Evolutionary conservation across 2,797 vertebrate species (phyloP), one percentile per base, ranked within the genome.

Genomic region (Intellagama lesueurii): DNA sequence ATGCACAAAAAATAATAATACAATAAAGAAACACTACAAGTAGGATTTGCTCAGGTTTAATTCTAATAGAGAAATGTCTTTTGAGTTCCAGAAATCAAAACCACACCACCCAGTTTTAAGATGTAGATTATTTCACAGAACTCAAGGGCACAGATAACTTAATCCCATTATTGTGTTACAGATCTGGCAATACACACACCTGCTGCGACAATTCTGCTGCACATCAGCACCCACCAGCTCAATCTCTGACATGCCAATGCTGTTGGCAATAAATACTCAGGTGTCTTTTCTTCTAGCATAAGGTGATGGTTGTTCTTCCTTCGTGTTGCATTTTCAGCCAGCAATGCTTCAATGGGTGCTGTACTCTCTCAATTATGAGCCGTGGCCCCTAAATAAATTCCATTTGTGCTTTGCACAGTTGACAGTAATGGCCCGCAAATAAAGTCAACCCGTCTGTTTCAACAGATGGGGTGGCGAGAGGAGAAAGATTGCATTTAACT

Each of bases 341-440:
- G 0, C 1, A 49, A 86, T 0, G 28, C 91, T 88, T 89, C 90
- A 70, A 30, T 88, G 87, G 83, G 93, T 56, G 7, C 92, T 93
- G 87, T 95, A 91, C 93, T 93, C 68, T 52, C 91, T 93, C 93
- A 44, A 32, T 92, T 92, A 85, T 30, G 22, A 93, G 69, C 92
- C 44, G 88, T 89, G 93, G 56, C 91, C 89, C 94, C 80, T 24
- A 92, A 93, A 95, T 96, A 96, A 97, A 96, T 96, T 95, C 95
- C 32, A 92, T 88, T 93, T 96, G 95, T 95, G 94, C 95, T 96
- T 94, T 93, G 92, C 88, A n/a, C 91, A 92, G 90, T 94, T 95
- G 96, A 95, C 96, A 96, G 95, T 96, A 96, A 97, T 95, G 93
- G 96, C 91, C 94, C 95, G 56, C 94, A 95, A 94, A 96, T 95